Percentiles rank a stretch among this genome's conserved stretches.
Evolutionary conservation across 2,888 invertebrate species (phyloP).

Genomic region (Pharmacophagus antenor): DNA sequence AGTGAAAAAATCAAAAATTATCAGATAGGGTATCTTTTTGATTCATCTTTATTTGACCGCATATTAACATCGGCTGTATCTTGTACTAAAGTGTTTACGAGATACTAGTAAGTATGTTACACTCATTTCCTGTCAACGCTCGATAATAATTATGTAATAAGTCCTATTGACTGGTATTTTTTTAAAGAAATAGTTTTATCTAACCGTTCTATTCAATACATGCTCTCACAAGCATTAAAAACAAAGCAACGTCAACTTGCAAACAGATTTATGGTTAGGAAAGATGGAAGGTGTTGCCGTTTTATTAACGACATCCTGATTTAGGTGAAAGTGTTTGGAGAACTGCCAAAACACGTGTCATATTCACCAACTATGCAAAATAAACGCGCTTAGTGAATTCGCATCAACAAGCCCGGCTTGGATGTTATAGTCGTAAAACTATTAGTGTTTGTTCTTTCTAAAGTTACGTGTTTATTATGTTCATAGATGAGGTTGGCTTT

Average conservation of each 20-base stretch:
- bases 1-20: too few relatives aligned
- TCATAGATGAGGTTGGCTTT: not conserved
- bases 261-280: constrained; percentile 25
- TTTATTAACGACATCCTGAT: constrained; percentile 56
- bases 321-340: constrained; percentile 70
- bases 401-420: constrained; percentile 55
- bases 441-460: constrained; percentile 43
- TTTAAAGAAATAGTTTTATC: constrained; percentile 31
- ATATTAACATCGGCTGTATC: not conserved
- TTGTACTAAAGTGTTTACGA: not conserved
- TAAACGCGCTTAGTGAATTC: constrained; percentile 54
- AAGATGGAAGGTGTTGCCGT: constrained; percentile 31
- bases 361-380: constrained; percentile 55
- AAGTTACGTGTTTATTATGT: constrained; percentile 10
- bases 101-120: not conserved
- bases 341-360: constrained; percentile 59
- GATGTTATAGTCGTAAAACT: constrained; percentile 53
- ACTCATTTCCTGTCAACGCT: not conserved
- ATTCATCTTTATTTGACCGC: not conserved
- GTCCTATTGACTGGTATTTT: not conserved
- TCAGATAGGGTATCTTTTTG: too few relatives aligned
- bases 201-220: not conserved
- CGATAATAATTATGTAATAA: not conserved
- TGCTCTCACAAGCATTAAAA: constrained; percentile 3
- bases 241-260: constrained; percentile 2